Conservation (phyloP, 2,113 vertebrate genomes). For the Calypte anna region DNA sequence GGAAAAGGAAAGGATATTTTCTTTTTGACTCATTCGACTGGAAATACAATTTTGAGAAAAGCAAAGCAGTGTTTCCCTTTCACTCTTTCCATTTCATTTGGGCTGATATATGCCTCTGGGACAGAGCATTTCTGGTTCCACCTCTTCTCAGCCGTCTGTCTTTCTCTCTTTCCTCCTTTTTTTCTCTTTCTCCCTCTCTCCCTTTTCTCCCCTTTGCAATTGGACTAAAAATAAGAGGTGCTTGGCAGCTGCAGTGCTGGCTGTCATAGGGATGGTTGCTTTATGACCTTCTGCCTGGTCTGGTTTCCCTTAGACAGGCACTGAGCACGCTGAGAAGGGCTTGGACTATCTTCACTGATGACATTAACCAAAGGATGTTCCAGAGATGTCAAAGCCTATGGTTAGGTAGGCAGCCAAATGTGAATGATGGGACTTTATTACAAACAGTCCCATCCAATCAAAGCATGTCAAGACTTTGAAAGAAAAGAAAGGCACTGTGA, state of each 20-base stretch:
- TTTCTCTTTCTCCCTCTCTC: neutral
- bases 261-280: neutral
- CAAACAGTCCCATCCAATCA: neutral
- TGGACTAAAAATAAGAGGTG: neutral
- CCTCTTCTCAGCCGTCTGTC: neutral
- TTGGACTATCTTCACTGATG: neutral
- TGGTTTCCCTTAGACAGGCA: neutral
- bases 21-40: conserved; percentile 49
- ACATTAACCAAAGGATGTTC: neutral
- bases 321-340: neutral
- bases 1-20: conserved; percentile 44
- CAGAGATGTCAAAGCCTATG: neutral
- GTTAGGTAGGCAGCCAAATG: neutral
- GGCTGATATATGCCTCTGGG: conserved; percentile 59
- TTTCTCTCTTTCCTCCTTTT: neutral
- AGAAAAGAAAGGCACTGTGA: conserved; percentile 8
- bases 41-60: conserved; percentile 75
- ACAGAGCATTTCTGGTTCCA: conserved; percentile 46
- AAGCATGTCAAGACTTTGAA: neutral
- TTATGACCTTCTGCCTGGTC: neutral
- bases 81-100: conserved; percentile 63
- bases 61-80: conserved; percentile 60
- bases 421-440: neutral
- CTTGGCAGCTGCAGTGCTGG: neutral
- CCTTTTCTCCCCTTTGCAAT: neutral